Conservation (phyloP, 2,797 vertebrate species). For the Pipistrellus kuhlii region DNA sequence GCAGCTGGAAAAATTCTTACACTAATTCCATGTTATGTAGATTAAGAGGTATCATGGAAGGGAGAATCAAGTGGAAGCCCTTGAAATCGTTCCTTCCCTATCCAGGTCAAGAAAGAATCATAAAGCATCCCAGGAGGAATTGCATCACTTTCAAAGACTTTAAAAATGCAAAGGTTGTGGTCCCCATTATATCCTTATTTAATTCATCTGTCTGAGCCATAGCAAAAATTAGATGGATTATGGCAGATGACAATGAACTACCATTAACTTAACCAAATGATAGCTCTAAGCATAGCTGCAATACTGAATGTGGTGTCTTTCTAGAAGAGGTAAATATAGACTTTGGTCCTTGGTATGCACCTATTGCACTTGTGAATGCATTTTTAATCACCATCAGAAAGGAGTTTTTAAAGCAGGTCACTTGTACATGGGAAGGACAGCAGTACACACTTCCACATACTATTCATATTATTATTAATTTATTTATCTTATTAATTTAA, state of each 20-base stretch:
- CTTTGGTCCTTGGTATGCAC: neutral
- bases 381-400: neutral
- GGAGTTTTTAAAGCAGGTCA: neutral
- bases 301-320: neutral
- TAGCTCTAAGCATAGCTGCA: neutral
- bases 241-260: neutral
- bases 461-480: neutral
- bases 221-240: neutral
- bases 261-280: neutral
- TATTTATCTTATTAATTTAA: constrained; percentile 19
- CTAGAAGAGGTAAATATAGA: neutral
- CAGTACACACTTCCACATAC: neutral
- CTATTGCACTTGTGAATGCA: neutral
- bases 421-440: neutral
- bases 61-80: neutral
- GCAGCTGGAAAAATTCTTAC: neutral
- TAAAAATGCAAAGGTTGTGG: neutral
- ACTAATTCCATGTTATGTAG: neutral
- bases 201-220: neutral
- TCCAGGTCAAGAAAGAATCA: neutral
- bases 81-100: neutral
- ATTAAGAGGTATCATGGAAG: constrained; percentile 39
- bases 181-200: neutral
- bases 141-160: neutral
- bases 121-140: neutral